These are phyloP conservation scores for Pangasius djambal DNA, from an alignment of 2,797 vertebrate genomes.

Conservation along the genomic window DNA sequence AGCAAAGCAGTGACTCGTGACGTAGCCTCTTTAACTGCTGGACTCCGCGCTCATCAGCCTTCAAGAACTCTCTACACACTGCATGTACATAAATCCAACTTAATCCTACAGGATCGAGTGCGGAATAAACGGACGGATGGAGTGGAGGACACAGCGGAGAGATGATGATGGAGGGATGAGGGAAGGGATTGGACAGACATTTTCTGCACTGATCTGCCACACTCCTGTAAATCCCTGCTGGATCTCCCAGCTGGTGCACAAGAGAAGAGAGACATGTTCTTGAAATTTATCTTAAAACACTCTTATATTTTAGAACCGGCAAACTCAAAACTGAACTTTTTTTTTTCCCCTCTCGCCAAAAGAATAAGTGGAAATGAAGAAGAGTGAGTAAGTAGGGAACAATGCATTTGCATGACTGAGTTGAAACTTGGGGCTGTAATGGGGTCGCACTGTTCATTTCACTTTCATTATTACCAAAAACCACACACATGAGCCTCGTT, in stretches of 20 bases:
- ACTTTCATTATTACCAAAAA: background rate
- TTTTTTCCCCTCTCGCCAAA: background rate
- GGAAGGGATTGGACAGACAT: slow-evolving; percentile 29
- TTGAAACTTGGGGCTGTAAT: background rate
- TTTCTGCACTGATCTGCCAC: slow-evolving; percentile 38
- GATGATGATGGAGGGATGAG: slow-evolving; percentile 50
- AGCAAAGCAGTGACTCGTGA: background rate
- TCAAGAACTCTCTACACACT: slow-evolving; percentile 17
- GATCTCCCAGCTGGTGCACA: slow-evolving; percentile 5
- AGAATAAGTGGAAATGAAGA: background rate
- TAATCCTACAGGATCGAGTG: slow-evolving; percentile 48
- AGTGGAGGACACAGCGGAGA: slow-evolving; percentile 35
- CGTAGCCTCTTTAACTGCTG: slow-evolving; percentile 20
- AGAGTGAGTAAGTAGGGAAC: background rate
- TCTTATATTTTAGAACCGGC: background rate
- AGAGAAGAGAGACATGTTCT: too few relatives aligned
- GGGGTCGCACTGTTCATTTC: background rate
- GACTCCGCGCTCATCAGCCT: background rate
- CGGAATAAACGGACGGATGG: slow-evolving; percentile 36
- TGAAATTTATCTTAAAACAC: background rate
- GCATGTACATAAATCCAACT: slow-evolving; percentile 48
- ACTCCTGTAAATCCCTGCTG: slow-evolving; percentile 50
- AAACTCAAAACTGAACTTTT: background rate
- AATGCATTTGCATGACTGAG: background rate
- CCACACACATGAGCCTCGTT: background rate